Evolutionary conservation across 2,113 vertebrate species (phyloP), one percentile per base, ranked within the genome.

Genomic region (Misgurnus mizolepis): DNA sequence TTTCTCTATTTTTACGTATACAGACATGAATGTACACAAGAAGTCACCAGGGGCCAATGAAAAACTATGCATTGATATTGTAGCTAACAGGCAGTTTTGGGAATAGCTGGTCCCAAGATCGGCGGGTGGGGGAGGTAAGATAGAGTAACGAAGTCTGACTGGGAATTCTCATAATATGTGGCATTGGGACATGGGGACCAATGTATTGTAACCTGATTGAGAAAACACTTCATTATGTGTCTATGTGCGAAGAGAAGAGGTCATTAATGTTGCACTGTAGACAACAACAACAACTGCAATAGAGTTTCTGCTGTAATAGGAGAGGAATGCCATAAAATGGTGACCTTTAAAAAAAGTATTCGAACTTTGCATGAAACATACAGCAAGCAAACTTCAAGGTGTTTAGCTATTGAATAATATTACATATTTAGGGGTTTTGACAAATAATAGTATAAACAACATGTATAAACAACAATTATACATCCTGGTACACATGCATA

Each of bases 51-150:
- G 83, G 17, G 69, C 86, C 83, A 87, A 86, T 82, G 85, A 89
- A 88, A 82, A 82, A 82, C 80, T 80, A 82, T 83, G 82, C 86
- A 87, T 56, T 85, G 89, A 80, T 90, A 92, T 87, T 90, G 91
- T 92, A 89, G 88, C 90, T 91, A 91, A 92, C 90, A 88, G 88
- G 88, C 83, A 83, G 78, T 87, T 87, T 82, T 78, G 85, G 87
- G 86, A 85, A 84, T 90, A 85, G 80, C 15, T 85, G 82, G 78
- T 88, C 86, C 83, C 79, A 67, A 76, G 72, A 74, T 83, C 81
- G n/a, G 73, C 65, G 58, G 58, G 67, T 78, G 75, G 14, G 78
- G 67, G 66, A 34, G 56, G 80, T 56, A 78, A 77, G 83, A 67
- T 73, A 58, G 76, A 49, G 49, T 77, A 86, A 75, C 80, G 81